A percentile compares a stretch with the other conserved stretches of the same genome.
phyloP scores from a whole-genome alignment of 1,140 invertebrate species.

The Platyscapa corneri region DNA sequence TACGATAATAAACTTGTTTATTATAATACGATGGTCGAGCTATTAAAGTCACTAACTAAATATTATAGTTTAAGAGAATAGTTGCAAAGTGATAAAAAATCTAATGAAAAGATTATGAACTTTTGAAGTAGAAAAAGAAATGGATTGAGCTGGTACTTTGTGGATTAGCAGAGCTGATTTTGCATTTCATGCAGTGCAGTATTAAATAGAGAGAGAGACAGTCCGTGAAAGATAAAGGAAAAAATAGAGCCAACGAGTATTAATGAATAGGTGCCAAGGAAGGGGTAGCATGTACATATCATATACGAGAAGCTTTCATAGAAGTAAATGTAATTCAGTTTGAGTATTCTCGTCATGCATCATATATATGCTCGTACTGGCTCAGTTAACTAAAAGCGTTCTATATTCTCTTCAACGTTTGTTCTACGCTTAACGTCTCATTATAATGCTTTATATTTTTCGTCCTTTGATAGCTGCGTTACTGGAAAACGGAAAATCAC shows the following conservation, averaged over 20 bases:
- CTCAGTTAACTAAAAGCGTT: neutral
- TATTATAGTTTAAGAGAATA: no score
- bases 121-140: no score
- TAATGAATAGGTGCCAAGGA: neutral
- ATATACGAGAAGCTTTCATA: neutral
- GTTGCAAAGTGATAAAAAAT: no score
- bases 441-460: slow-evolving; percentile 3
- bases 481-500: neutral
- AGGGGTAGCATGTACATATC: no score
- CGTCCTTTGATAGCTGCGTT: neutral
- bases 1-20: no score
- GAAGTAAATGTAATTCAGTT: slow-evolving; percentile 31
- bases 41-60: no score
- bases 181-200: no score
- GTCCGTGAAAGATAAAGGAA: neutral
- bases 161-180: neutral
- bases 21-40: no score
- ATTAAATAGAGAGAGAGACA: no score
- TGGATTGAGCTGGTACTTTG: neutral
- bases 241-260: neutral
- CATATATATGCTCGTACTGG: no score
- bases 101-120: no score
- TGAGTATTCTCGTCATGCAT: neutral
- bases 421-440: slow-evolving; percentile 2
- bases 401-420: neutral